These are phyloP conservation scores for Hippocampus barbouri DNA, from an alignment of 2,113 vertebrate species.

Conservation along the genomic window DNA sequence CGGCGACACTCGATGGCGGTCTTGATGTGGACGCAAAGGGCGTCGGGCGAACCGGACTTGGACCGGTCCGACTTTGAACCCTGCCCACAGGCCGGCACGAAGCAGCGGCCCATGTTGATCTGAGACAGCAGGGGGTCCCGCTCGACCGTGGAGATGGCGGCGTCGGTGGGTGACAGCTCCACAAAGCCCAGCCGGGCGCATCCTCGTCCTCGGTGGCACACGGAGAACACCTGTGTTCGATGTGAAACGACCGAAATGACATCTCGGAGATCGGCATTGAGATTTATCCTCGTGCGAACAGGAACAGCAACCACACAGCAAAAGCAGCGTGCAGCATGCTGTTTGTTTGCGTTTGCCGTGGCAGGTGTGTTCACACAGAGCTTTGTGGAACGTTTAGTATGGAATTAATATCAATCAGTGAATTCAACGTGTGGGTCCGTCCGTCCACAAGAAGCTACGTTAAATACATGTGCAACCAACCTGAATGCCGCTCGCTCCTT, in stretches of 20 bases:
- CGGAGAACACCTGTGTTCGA: constrained; percentile 79
- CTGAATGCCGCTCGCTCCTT: constrained; percentile 43
- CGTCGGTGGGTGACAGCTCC: constrained; percentile 81
- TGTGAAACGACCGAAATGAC: neutral
- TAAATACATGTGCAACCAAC: neutral
- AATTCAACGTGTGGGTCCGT: too few species aligned
- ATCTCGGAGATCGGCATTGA: neutral
- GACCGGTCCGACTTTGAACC: constrained; percentile 57
- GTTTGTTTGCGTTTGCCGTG: too few species aligned
- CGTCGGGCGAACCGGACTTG: constrained; percentile 46
- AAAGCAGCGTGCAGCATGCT: too few species aligned
- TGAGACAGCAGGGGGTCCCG: constrained; percentile 78
- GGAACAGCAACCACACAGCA: too few species aligned
- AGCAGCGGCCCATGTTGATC: constrained; percentile 84
- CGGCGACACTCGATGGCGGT: constrained; percentile 78
- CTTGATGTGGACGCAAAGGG: constrained; percentile 84
- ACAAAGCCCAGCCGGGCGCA: constrained; percentile 78
- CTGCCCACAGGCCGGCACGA: constrained; percentile 74
- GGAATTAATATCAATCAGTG: too few species aligned
- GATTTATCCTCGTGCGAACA: too few species aligned
- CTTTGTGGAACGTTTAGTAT: too few species aligned
- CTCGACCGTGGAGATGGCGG: constrained; percentile 75
- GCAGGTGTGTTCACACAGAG: too few species aligned
- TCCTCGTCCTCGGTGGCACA: constrained; percentile 79
- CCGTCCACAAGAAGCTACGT: neutral